Percentiles rank a stretch among this genome's conserved stretches.
Conservation (phyloP, 1,140 invertebrate genomes). For the Microplitis mediator region DNA sequence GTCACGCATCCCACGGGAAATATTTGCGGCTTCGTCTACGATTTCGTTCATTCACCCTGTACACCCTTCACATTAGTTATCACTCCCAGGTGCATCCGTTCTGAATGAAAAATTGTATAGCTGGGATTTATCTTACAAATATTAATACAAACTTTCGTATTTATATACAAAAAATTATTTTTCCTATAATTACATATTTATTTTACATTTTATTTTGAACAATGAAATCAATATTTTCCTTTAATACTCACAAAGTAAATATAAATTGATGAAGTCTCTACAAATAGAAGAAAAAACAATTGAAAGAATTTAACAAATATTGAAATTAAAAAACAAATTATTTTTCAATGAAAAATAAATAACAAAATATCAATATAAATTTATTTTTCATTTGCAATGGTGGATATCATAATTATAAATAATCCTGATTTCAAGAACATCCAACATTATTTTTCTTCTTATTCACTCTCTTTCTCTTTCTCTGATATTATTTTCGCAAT, state of each 20-base stretch:
- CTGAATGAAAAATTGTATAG: conserved; percentile 9
- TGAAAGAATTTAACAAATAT: too few relatives aligned
- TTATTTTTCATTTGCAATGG: too few relatives aligned
- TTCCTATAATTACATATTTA: too few relatives aligned
- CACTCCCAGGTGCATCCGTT: not conserved
- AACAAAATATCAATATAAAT: too few relatives aligned
- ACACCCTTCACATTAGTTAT: conserved; percentile 17
- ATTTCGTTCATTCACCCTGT: conserved; percentile 4
- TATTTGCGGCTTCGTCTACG: conserved; percentile 14
- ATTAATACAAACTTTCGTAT: not conserved
- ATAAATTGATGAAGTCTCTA: too few relatives aligned
- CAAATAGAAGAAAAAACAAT: too few relatives aligned
- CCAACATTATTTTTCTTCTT: not conserved
- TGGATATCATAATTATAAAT: not conserved
- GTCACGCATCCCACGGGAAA: conserved; percentile 23
- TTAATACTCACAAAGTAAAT: too few relatives aligned
- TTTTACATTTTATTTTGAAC: too few relatives aligned
- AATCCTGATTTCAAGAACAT: not conserved
- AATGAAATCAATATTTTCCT: too few relatives aligned
- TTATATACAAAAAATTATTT: too few relatives aligned
- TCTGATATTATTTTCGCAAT: conserved; percentile 12
- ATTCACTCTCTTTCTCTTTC: not conserved
- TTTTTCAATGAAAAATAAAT: too few relatives aligned
- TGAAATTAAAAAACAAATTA: too few relatives aligned
- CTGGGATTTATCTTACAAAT: conserved; percentile 12